Base-by-base conservation (phyloP, 2,888 invertebrate species). In the Hetaerina titia region DNA sequence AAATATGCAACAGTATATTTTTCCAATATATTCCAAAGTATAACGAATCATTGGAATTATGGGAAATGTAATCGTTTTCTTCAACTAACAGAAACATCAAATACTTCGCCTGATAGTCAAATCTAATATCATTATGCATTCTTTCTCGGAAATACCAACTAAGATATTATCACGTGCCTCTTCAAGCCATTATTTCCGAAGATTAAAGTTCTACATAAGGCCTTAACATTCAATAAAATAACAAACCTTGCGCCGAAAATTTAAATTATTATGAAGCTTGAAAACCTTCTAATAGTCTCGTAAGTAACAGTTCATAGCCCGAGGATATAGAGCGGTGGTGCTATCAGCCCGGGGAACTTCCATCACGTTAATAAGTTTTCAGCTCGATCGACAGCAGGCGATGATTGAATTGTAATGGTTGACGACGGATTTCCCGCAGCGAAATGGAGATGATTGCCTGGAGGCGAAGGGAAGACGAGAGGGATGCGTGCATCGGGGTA, bases 361-460 rank as follows among this genome's bases (percentile, higher is more conserved):
- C n/a, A 81, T 81, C 31, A 81, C 31, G 31, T 25, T 81, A 81
- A 81, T 81, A 15, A 31, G 31, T 31, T 81, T 81, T 81, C 81
- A 81, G 31, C 15, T 81, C 81, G 81, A 81, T 81, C 31, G 81
- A 31, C 81, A 81, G 25, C 81, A 31, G 31, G 81, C 31, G 81
- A 31, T 81, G 81, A 81, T 81, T 81, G 31, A 25, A 81, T 81
- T 31, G 22, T 81, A 81, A 81, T 81, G 31, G 81, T 25, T 81
- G 81, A 81, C 31, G 31, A 81, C 81, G 81, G 81, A 81, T 81
- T 81, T 81, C 81, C 81, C 2, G 2, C 74, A n/a, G n/a, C 19
- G 81, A 81, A 81, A 81, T 81, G 25, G 81, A 81, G 81, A 81
- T 81, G 81, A 81, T 31, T 81, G 81, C 81, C 81, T 11, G 81